These are phyloP conservation scores for Oncorhynchus tshawytscha DNA, from an alignment of 2,113 vertebrate species.

Conservation along the genomic window DNA sequence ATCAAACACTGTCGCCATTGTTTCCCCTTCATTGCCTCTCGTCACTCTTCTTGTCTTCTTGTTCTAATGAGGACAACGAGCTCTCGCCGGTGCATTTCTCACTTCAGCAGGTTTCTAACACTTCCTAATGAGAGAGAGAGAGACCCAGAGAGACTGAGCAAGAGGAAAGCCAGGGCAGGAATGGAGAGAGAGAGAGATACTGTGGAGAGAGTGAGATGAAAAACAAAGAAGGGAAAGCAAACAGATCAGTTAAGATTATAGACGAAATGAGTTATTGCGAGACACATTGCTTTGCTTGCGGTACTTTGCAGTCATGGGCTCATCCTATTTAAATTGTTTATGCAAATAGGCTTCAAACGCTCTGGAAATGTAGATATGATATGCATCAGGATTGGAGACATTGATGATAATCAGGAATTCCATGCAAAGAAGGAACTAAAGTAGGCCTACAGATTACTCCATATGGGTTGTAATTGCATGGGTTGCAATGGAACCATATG, in stretches of 20 bases:
- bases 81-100: constrained; percentile 87
- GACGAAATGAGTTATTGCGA: constrained; percentile 14
- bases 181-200: constrained; percentile 1
- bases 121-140: constrained; percentile 82
- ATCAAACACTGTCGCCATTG: constrained; percentile 81
- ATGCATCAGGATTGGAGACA: neutral
- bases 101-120: constrained; percentile 93
- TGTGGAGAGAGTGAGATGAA: neutral
- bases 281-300: constrained; percentile 14
- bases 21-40: constrained; percentile 89
- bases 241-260: neutral
- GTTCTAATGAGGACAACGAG: constrained; percentile 93
- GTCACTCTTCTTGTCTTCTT: constrained; percentile 87
- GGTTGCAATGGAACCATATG: neutral
- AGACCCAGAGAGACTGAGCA: constrained; percentile 30
- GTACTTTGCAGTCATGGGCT: neutral
- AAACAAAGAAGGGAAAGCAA: neutral
- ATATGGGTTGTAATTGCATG: neutral
- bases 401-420: neutral
- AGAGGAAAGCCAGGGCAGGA: constrained; percentile 18
- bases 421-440: neutral
- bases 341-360: constrained; percentile 45
- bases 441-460: neutral
- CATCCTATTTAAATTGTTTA: constrained; percentile 15
- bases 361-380: neutral